These are phyloP conservation scores for Drosophila putrida DNA, from an alignment of 2,888 invertebrate species.

Conservation along the genomic window DNA sequence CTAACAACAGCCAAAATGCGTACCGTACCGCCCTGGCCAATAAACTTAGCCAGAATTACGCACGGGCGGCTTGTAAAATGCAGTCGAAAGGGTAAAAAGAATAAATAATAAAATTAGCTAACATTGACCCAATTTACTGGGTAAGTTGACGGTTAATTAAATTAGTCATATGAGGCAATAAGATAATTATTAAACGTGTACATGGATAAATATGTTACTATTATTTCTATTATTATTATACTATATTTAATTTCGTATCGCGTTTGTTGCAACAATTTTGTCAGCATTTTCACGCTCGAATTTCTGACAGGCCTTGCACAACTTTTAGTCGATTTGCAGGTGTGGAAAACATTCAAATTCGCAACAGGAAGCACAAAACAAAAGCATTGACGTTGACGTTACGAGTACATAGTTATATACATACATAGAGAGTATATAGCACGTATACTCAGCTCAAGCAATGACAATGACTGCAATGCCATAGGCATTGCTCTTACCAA, in stretches of 20 bases:
- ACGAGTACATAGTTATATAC: neutral
- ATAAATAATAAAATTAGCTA: slow-evolving; percentile 48
- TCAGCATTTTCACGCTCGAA: slow-evolving; percentile 65
- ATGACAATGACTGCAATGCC: slow-evolving; percentile 50
- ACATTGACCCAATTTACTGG: slow-evolving; percentile 65
- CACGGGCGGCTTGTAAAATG: slow-evolving; percentile 7
- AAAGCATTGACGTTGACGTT: slow-evolving; percentile 36
- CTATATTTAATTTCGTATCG: slow-evolving; percentile 15
- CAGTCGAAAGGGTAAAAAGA: slow-evolving; percentile 4
- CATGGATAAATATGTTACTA: slow-evolving; percentile 12
- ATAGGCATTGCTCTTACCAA: slow-evolving; percentile 13
- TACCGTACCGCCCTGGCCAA: slow-evolving; percentile 4
- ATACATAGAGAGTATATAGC: too few relatives aligned
- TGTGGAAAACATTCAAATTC: slow-evolving; percentile 66
- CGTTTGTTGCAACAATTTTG: slow-evolving; percentile 41
- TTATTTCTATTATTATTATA: slow-evolving; percentile 14
- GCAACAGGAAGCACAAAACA: slow-evolving; percentile 69
- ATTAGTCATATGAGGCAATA: slow-evolving; percentile 46
- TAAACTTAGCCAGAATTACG: slow-evolving; percentile 28
- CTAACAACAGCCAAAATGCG: neutral
- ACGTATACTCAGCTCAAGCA: neutral
- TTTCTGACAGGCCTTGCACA: slow-evolving; percentile 67
- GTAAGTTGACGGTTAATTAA: slow-evolving; percentile 49
- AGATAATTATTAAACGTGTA: neutral
- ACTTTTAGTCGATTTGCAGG: slow-evolving; percentile 62